phyloP scores from a whole-genome alignment of 2,888 invertebrate species.

The Leptarthrus brevirostris region DNA sequence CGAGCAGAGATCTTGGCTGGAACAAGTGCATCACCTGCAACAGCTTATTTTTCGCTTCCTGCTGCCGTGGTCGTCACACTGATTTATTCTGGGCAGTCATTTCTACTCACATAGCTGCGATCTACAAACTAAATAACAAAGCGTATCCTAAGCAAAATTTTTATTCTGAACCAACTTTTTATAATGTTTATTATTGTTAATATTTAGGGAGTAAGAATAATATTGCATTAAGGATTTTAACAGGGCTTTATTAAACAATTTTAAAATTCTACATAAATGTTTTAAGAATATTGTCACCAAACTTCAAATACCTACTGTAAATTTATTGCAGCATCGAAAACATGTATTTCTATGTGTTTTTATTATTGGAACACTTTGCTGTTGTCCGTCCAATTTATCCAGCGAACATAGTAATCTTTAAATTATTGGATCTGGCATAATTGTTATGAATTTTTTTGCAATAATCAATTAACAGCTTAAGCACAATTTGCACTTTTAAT shows the following conservation, averaged over 20 bases:
- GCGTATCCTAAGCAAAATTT: constrained; percentile 17
- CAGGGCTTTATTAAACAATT: constrained; percentile 21
- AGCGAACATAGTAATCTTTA: too few relatives aligned
- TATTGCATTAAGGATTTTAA: constrained; percentile 24
- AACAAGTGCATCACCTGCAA: constrained; percentile 54
- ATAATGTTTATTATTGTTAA: constrained; percentile 33
- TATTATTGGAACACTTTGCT: too few relatives aligned
- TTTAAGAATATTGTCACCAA: not conserved
- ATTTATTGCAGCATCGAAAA: too few relatives aligned
- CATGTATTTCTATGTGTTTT: too few relatives aligned
- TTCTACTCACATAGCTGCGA: constrained; percentile 10
- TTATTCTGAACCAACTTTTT: constrained; percentile 37
- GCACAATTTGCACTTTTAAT: too few relatives aligned
- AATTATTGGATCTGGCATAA: too few relatives aligned
- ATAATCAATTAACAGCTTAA: too few relatives aligned
- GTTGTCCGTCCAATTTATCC: too few relatives aligned
- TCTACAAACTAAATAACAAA: not conserved
- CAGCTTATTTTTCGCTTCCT: not conserved
- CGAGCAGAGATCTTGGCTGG: constrained; percentile 73
- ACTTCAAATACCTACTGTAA: too few relatives aligned
- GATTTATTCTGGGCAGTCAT: not conserved
- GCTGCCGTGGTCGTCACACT: not conserved
- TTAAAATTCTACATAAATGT: constrained; percentile 30
- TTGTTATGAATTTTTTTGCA: too few relatives aligned
- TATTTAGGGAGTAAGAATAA: constrained; percentile 4